Evolutionary conservation across 2,113 vertebrate species (phyloP), one percentile per base, ranked within the genome.

Genomic region (Anseranas semipalmata): DNA sequence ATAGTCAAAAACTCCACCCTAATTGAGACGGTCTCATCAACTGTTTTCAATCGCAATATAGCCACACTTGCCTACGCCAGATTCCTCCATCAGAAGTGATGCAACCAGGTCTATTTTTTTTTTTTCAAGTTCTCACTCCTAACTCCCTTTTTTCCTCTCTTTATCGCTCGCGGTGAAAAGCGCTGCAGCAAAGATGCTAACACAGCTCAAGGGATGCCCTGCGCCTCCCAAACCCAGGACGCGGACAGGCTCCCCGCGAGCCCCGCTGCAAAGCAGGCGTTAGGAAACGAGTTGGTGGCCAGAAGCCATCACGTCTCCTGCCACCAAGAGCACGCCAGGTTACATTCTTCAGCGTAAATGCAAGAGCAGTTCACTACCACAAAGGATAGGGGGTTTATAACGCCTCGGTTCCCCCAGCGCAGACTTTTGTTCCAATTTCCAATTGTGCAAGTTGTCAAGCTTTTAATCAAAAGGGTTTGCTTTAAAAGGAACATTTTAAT

Each of bases 401-500:
- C 3, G 2, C 55, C 66, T n/a, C 50, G 72, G 43, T 52, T 56
- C 33, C 72, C 67, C 45, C 59, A 13, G 1, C 0, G 6, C 27
- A 10, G 27, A 14, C 6, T 56, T 59, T 9, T 41, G 46, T 52
- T 74, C 67, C 52, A 6, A 22, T 30, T 85, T 68, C 86, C 87
- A 58, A 90, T 63, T 0, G 22, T 5, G 30, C 9, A 8, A 85
- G 35, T 46, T 10, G 11, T 66, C 85, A 28, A 28, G 67, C 37
- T 84, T 81, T 94, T 87, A 89, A 94, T 84, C 76, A 35, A 6
- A 55, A 45, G 45, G 22, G 27, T 39, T 79, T 30, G 46, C 58
- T 88, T 77, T 76, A 66, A 50, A 78, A 93, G 80, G 37, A 74
- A 20, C 20, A 4, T 73, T 93, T 91, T 90, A 85, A 94, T 94